phyloP scores from a whole-genome alignment of 2,888 invertebrate genomes.

The Lymantria dispar region DNA sequence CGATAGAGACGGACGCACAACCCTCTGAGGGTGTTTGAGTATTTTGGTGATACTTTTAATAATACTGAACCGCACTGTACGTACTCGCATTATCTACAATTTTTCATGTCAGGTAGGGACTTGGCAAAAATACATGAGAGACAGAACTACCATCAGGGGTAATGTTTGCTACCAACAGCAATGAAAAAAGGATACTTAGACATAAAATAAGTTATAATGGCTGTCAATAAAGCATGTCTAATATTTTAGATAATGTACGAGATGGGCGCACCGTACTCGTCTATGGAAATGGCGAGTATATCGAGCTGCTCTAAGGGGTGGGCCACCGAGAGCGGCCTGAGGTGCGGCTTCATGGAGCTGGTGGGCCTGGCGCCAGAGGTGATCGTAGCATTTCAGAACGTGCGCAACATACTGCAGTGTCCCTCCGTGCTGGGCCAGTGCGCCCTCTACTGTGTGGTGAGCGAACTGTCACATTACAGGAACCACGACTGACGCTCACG shows the following conservation, averaged over 20 bases:
- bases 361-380: constrained; percentile 90
- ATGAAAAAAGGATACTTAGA: too few relatives aligned
- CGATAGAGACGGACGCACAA: too few relatives aligned
- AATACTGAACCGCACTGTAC: too few relatives aligned
- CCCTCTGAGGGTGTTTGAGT: too few relatives aligned
- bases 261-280: constrained; percentile 92
- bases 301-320: constrained; percentile 97
- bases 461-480: constrained; percentile 3
- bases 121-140: too few relatives aligned
- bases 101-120: too few relatives aligned
- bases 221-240: not conserved
- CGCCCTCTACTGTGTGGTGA: constrained; percentile 87
- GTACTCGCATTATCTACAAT: too few relatives aligned
- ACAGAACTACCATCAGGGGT: too few relatives aligned
- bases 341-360: constrained; percentile 95
- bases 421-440: constrained; percentile 96
- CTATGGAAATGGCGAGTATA: constrained; percentile 95
- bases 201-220: too few relatives aligned
- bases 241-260: constrained; percentile 86
- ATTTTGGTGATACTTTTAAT: too few relatives aligned
- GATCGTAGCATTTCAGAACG: constrained; percentile 88
- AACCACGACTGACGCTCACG: too few relatives aligned
- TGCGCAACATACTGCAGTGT: constrained; percentile 93
- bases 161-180: too few relatives aligned
- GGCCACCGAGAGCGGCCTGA: constrained; percentile 95